Base-by-base conservation (phyloP, 92 coral and sea anemone species). In the Palythoa heliodiscus region DNA sequence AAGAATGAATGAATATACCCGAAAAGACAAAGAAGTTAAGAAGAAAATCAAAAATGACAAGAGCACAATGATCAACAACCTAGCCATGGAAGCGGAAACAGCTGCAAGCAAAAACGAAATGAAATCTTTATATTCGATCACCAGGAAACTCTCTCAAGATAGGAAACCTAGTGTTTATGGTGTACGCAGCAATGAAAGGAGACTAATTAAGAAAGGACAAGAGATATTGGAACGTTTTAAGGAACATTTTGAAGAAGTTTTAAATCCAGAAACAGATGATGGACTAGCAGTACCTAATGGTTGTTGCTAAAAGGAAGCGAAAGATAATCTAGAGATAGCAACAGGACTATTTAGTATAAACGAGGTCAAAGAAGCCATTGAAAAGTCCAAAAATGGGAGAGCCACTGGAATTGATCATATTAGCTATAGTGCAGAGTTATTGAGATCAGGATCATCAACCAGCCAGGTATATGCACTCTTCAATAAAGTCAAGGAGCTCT, bases 41-140 rank as follows among this genome's bases (percentile, higher is more conserved):
- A 72, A 29, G 23, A 72, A 14, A 11, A 72, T 39, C 2, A 39
- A 57, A 72, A 72, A 72, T 13, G 54, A 72, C 22, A 40, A 72
- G 11, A 72, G 77, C 13, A 11, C 57, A 35, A 73, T 73, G 77
- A 73, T 38, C 11, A 73, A 13, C 58, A 73, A 40, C 12, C 52
- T 40, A 19, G 77, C 54, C 23, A 9, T 1, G 4, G 24, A 73
- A 40, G 57, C 55, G 3, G 24, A 13, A 73, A n/a, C 58, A 14
- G 77, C 77, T 40, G 77, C 57, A 73, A 73, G 9, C 20, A 40
- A 20, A 40, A 72, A 15, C 13, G 64, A 58, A 58, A 58, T 58
- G 17, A 58, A 58, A 58, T 13, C 64, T 19, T 58, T 29, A 58
- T 15, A 13, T 4, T 58, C n/a, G n/a, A 40, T 40, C 55, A 10